phyloP scores from a whole-genome alignment of 2,888 invertebrate species.

The Spisula solida region DNA sequence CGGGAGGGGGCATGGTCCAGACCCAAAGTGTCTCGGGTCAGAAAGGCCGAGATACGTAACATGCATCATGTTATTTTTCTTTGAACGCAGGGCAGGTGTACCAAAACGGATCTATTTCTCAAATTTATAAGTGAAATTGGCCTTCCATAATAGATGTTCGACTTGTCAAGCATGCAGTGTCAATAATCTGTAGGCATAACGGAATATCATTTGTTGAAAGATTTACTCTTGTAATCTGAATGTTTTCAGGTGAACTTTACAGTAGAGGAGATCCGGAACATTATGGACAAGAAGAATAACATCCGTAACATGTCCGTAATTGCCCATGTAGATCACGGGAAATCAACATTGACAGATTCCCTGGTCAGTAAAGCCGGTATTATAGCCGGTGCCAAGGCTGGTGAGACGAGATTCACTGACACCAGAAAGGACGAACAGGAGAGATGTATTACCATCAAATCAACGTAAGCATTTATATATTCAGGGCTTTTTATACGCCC shows the following conservation, averaged over 20 bases:
- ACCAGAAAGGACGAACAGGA: constrained; percentile 99
- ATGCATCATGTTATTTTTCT: too few relatives aligned
- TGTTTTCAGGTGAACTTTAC: constrained; percentile 98
- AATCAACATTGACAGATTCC: constrained; percentile 99
- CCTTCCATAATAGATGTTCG: too few relatives aligned
- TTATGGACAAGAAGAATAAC: constrained; percentile 99
- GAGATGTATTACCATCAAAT: constrained; percentile 99
- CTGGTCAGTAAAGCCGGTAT: constrained; percentile 99
- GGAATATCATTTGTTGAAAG: too few relatives aligned
- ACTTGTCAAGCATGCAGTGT: too few relatives aligned
- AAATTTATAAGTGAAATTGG: too few relatives aligned
- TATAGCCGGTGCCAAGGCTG: constrained; percentile 99
- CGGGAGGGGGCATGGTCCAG: too few relatives aligned
- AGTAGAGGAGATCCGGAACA: constrained; percentile 99
- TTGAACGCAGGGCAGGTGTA: too few relatives aligned
- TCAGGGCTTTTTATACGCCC: constrained; percentile 98
- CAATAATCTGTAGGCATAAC: too few relatives aligned
- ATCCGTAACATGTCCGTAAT: constrained; percentile 99
- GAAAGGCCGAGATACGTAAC: too few relatives aligned
- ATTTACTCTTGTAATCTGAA: neutral
- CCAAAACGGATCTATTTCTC: too few relatives aligned
- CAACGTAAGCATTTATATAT: constrained; percentile 92
- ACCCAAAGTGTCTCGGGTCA: too few relatives aligned
- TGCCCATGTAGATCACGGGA: constrained; percentile 99
- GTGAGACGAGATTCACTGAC: constrained; percentile 99